phyloP scores from a whole-genome alignment of 2,888 invertebrate species.

The Eulithis testata region DNA sequence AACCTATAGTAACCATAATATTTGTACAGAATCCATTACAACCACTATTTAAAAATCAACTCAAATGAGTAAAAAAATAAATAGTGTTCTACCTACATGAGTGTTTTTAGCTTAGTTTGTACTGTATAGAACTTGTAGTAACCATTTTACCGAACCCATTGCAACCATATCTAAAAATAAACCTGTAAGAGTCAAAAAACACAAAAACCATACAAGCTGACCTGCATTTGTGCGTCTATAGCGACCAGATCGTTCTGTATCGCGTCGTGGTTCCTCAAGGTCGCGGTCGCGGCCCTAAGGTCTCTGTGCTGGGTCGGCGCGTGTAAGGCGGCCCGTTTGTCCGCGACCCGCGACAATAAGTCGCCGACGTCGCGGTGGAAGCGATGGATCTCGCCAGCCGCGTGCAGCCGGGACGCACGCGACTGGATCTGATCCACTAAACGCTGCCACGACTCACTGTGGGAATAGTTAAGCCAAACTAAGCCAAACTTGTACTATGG shows the following conservation, averaged over 20 bases:
- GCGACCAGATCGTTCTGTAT: conserved; percentile 95
- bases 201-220: conserved; percentile 3
- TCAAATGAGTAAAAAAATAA: too few species aligned
- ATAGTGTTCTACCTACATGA: too few species aligned
- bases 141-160: too few species aligned
- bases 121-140: too few species aligned
- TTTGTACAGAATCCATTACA: too few species aligned
- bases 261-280: conserved; percentile 94
- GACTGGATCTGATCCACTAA: conserved; percentile 94
- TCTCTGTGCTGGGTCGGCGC: conserved; percentile 87
- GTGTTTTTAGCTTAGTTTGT: too few species aligned
- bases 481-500: too few species aligned
- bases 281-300: conserved; percentile 92
- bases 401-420: conserved; percentile 93
- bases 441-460: conserved; percentile 92
- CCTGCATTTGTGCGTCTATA: conserved; percentile 89
- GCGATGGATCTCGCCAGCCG: conserved; percentile 98
- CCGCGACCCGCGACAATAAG: conserved; percentile 93
- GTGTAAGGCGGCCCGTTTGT: conserved; percentile 94
- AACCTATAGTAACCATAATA: too few species aligned
- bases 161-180: too few species aligned
- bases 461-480: too few species aligned
- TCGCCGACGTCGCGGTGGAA: conserved; percentile 98
- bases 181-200: too few species aligned
- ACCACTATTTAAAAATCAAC: too few species aligned